A percentile compares a stretch with the other conserved stretches of the same genome.
Conservation (phyloP, 2,113 vertebrate genomes). For the Microtus ochrogaster region DNA sequence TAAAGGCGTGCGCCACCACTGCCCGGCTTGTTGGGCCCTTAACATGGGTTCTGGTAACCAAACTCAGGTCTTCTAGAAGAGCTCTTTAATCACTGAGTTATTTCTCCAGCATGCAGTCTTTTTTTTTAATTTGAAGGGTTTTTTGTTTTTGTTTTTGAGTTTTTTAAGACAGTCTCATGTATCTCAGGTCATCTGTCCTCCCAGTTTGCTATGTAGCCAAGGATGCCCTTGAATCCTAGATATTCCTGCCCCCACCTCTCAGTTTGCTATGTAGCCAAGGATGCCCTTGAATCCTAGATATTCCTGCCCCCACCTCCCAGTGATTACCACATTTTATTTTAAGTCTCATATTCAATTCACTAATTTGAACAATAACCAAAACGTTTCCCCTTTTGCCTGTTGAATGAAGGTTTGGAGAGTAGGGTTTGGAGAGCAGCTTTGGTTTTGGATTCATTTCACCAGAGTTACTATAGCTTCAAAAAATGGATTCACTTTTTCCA, state of each 20-base stretch:
- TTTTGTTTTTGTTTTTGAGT: no score
- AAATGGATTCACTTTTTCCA: background rate
- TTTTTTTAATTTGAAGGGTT: background rate
- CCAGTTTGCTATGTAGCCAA: background rate
- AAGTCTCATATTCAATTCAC: constrained; percentile 24
- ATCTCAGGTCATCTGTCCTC: background rate
- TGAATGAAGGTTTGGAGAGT: background rate
- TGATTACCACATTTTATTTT: background rate
- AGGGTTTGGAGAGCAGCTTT: background rate
- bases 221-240: background rate
- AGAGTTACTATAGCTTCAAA: constrained; percentile 19
- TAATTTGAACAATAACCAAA: constrained; percentile 25
- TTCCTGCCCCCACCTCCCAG: background rate
- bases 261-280: background rate
- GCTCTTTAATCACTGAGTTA: background rate
- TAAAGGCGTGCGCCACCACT: no score
- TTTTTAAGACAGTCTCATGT: background rate
- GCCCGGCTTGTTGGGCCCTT: background rate
- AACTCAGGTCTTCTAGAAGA: background rate
- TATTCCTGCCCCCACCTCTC: background rate
- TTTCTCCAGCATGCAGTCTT: background rate
- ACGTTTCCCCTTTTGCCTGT: background rate
- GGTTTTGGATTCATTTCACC: constrained; percentile 36
- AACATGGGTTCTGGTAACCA: background rate
- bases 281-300: background rate